These are phyloP conservation scores for Phataginus tetradactyla DNA, from an alignment of 2,797 vertebrate genomes.

Conservation along the genomic window DNA sequence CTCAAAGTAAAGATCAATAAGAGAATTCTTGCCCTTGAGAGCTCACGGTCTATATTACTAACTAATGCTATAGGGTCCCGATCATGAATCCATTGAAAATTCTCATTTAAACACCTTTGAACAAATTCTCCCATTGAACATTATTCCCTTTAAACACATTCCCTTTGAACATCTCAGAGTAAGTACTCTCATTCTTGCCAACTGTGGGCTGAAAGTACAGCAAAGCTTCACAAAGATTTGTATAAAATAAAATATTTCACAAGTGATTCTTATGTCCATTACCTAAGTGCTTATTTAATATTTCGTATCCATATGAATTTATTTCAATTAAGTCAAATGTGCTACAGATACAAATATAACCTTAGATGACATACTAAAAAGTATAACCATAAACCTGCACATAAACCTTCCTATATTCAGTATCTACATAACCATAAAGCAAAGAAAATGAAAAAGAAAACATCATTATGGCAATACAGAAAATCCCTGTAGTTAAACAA, in stretches of 20 bases:
- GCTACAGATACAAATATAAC: slow-evolving; percentile 18
- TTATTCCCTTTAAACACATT: background rate
- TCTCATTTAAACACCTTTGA: background rate
- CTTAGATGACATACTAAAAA: slow-evolving; percentile 36
- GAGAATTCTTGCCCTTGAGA: background rate
- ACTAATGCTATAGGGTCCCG: background rate
- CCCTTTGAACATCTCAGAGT: slow-evolving; percentile 30
- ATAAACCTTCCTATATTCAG: background rate
- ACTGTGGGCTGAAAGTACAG: background rate
- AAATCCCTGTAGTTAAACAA: background rate
- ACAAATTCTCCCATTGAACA: too few relatives aligned
- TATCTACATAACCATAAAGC: background rate
- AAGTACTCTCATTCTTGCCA: slow-evolving; percentile 1
- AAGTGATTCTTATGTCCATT: slow-evolving; percentile 7
- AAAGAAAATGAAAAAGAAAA: background rate
- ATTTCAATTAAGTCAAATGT: slow-evolving; percentile 31
- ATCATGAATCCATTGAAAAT: background rate
- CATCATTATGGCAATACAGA: background rate
- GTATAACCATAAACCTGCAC: background rate
- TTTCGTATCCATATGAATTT: background rate
- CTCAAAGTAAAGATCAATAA: background rate
- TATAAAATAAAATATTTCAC: background rate
- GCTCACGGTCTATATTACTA: background rate
- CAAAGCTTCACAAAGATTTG: background rate
- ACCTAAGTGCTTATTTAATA: background rate